Conservation (phyloP, 2,797 vertebrate species). For the Argentina silus region DNA sequence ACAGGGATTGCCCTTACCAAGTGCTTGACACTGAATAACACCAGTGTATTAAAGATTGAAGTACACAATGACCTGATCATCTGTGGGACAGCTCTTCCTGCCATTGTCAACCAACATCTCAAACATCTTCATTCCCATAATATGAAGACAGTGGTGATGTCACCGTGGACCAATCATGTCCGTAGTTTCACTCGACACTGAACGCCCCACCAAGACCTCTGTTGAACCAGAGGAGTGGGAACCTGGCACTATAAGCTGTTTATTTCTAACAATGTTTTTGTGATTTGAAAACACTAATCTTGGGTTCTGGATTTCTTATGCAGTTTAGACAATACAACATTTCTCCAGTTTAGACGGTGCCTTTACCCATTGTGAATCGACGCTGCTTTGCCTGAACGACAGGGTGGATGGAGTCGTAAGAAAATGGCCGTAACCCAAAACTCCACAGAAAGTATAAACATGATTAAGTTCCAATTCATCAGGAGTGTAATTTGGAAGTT, state of each 20-base stretch:
- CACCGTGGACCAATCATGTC: slow-evolving; percentile 2
- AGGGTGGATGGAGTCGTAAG: no score
- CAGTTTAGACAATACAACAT: slow-evolving; percentile 28
- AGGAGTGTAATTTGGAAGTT: background rate
- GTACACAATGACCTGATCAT: background rate
- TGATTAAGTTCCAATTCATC: slow-evolving; percentile 1
- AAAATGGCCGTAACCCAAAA: background rate
- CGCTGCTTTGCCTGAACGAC: background rate
- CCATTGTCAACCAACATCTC: slow-evolving; percentile 12
- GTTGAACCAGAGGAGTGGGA: background rate
- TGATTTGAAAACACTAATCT: slow-evolving; percentile 34
- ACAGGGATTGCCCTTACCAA: background rate
- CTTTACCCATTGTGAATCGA: background rate
- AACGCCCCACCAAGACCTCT: background rate
- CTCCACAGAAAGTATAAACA: slow-evolving; percentile 5
- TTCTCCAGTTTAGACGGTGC: slow-evolving; percentile 1
- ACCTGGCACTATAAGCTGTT: slow-evolving; percentile 22
- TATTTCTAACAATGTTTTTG: slow-evolving; percentile 29
- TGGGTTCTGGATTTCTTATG: slow-evolving; percentile 17
- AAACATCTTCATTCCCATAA: slow-evolving; percentile 18
- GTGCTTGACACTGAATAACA: background rate
- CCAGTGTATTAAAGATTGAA: background rate
- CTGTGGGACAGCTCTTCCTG: slow-evolving; percentile 12
- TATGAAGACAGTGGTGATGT: slow-evolving; percentile 4
- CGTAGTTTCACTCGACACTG: background rate